Base-by-base conservation (phyloP, 2,797 vertebrate genomes). In the Siniperca obscura region DNA sequence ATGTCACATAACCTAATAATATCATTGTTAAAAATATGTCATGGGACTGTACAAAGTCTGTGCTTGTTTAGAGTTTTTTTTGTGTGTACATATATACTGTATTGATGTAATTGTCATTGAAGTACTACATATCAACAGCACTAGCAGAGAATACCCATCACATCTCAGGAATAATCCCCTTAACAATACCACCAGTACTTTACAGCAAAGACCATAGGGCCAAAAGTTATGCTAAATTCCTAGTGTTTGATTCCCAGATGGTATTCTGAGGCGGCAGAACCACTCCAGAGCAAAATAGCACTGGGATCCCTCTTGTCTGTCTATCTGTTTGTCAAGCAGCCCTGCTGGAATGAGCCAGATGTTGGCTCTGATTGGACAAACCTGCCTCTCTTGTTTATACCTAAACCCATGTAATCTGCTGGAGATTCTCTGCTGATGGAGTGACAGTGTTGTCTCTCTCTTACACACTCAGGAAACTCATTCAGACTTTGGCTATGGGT, bases 351-450 rank as follows among this genome's bases (percentile, higher is more conserved):
- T 80, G 67, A 87, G 81, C 82, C 93, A 93, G 91, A 93, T 94
- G 92, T 91, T 87, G 42, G 27, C 60, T 89, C 81, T 92, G 91
- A 93, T 93, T 93, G 88, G 87, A 90, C 80, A 82, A 87, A 90
- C 85, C 82, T 89, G 70, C 82, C 80, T 86, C 84, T 80, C 83
- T 86, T 91, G 81, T 94, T 93, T 91, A 78, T 85, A 91, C 83
- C 85, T 86, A 86, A 89, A 90, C 86, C 76, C 81, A 62, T 78
- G 78, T 86, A 91, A 91, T 93, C 89, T 90, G 76, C 81, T 60
- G 66, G 77, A 91, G 86, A 83, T 85, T 88, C 81, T 86, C 64
- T 75, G 71, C 83, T 86, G 86, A 87, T 83, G 74, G 86, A 90
- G 87, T 67, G 59, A 78, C 85, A 56, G 56, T 70, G 82, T 86